phyloP scores from a whole-genome alignment of 2,113 vertebrate genomes.

The Caretta caretta region DNA sequence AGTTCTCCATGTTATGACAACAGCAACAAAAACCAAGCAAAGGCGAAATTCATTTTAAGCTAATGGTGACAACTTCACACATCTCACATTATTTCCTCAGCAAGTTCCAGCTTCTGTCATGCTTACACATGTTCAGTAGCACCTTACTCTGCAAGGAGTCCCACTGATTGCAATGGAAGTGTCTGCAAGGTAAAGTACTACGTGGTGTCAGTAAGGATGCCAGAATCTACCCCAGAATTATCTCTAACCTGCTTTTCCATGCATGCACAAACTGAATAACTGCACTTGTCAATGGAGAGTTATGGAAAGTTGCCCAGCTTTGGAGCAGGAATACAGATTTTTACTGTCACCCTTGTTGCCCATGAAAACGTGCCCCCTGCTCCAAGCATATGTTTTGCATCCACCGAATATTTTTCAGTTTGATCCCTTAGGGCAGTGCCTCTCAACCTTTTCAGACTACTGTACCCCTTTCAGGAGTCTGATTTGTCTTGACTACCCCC shows the following conservation, averaged over 20 bases:
- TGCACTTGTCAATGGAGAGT: neutral
- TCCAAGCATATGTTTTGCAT: neutral
- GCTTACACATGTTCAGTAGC: neutral
- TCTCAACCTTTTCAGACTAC: too few species aligned
- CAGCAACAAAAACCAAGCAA: neutral
- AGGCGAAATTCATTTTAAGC: neutral
- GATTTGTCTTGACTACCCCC: too few species aligned
- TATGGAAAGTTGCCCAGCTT: accelerated
- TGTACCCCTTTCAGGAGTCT: too few species aligned
- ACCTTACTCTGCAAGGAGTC: neutral
- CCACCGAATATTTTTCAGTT: neutral
- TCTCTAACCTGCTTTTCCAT: neutral
- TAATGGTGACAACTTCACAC: neutral
- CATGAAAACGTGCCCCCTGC: neutral
- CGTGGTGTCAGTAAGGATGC: neutral
- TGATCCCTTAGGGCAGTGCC: neutral
- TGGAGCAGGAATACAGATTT: neutral
- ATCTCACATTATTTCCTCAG: neutral
- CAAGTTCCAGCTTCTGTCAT: neutral
- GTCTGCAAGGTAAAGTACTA: neutral
- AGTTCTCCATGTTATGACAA: neutral
- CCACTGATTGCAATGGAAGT: neutral
- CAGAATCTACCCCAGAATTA: neutral
- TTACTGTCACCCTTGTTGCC: neutral
- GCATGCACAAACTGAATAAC: neutral